Percentiles rank a stretch among this genome's conserved stretches.
These are phyloP conservation scores for Remorina albescens DNA, from an alignment of 2,797 vertebrate species.

Conservation along the genomic window DNA sequence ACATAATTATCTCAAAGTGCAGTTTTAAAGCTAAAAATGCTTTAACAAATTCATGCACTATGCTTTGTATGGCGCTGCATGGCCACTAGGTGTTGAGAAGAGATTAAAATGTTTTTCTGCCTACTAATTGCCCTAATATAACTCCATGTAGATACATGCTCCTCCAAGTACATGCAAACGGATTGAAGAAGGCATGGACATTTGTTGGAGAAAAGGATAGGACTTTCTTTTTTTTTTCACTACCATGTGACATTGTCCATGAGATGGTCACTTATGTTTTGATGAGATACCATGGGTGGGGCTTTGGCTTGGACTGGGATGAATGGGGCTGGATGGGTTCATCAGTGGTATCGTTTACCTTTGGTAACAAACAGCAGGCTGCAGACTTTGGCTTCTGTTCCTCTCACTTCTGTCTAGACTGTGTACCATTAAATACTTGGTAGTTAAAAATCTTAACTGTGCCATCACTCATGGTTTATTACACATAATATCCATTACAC, in stretches of 20 bases:
- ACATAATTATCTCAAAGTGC: conserved; percentile 26
- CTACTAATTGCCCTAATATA: conserved; percentile 50
- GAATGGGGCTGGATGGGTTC: conserved; percentile 34
- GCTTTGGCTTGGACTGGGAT: conserved; percentile 63
- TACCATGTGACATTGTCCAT: conserved; percentile 1
- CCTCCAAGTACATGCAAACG: conserved; percentile 7
- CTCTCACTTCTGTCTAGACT: conserved; percentile 56
- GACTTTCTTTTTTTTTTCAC: not conserved
- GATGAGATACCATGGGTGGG: conserved; percentile 37
- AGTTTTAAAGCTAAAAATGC: conserved; percentile 15
- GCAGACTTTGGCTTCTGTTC: conserved; percentile 51
- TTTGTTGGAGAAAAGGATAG: conserved; percentile 8
- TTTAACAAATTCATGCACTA: conserved; percentile 28
- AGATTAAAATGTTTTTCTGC: conserved; percentile 36
- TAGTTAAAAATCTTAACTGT: conserved; percentile 25
- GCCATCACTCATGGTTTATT: conserved; percentile 43
- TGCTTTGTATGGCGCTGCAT: conserved; percentile 74
- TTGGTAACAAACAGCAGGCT: conserved; percentile 49
- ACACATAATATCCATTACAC: conserved; percentile 53
- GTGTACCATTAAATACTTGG: conserved; percentile 55
- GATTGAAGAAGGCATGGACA: conserved; percentile 15
- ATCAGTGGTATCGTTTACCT: conserved; percentile 21
- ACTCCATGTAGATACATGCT: conserved; percentile 23
- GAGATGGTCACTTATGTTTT: conserved; percentile 16
- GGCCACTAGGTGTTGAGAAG: conserved; percentile 47